Evolutionary conservation across 2,888 invertebrate species (phyloP).

Genomic region (Drosophila mayaguana): DNA sequence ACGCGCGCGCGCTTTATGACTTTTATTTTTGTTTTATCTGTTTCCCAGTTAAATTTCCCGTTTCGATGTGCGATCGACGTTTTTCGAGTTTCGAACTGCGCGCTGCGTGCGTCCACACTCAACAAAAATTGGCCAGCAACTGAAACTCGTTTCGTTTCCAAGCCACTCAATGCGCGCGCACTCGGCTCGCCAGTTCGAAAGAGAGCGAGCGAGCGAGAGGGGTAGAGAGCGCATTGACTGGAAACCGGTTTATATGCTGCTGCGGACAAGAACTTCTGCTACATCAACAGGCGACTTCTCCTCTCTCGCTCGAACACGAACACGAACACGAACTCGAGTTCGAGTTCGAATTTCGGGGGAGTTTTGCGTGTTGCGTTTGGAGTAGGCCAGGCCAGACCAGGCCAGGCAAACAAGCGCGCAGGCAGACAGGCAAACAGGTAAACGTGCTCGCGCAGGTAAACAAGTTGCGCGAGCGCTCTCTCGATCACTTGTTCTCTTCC

Average conservation of each 20-base stretch:
- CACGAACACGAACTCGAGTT: constrained; percentile 5
- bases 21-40: background rate
- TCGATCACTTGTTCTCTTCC: constrained; percentile 10
- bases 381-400: constrained; percentile 36
- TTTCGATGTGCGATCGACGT: constrained; percentile 41
- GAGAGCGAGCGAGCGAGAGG: constrained; percentile 15
- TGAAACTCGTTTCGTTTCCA: constrained; percentile 78
- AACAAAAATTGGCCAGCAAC: constrained; percentile 74
- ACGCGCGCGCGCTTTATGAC: constrained; percentile 42
- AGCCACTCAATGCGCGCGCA: constrained; percentile 37
- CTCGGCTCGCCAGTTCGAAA: background rate
- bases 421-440: constrained; percentile 47
- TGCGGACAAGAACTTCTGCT: constrained; percentile 62
- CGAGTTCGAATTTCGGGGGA: constrained; percentile 39
- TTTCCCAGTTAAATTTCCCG: constrained; percentile 40
- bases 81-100: constrained; percentile 23
- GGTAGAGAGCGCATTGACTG: background rate
- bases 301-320: constrained; percentile 36
- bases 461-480: constrained; percentile 35
- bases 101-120: constrained; percentile 72
- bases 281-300: constrained; percentile 55
- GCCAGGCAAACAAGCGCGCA: constrained; percentile 26
- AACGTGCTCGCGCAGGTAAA: constrained; percentile 51
- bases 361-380: constrained; percentile 44
- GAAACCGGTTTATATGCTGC: constrained; percentile 52